Base-by-base conservation (phyloP, 2,113 vertebrate species). In the Australoheros scitulus region DNA sequence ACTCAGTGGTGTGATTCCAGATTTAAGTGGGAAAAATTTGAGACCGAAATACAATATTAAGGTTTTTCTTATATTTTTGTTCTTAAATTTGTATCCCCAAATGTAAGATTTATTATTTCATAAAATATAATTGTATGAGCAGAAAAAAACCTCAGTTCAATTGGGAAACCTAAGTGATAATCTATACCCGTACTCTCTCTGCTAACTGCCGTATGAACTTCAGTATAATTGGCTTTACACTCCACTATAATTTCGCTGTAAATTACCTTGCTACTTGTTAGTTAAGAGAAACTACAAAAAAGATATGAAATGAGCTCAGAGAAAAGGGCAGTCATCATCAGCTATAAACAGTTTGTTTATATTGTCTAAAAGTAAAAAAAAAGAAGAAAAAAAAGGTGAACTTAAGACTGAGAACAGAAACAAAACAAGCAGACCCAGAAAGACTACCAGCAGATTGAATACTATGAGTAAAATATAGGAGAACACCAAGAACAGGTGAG, bases 391-490 rank as follows among this genome's bases (percentile, higher is more conserved):
- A 18, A 18, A 43, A 43, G 24, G 36, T 65, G 63, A 43, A 43
- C 47, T 3, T 3, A 9, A 11, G 8, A 56, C 2, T 70, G 65
- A 32, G 47, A 52, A 52, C 43, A 55, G 43, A 18, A 22, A 18
- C 29, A 52, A 78, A 43, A 52, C 13, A 52, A 32, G 14, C 75
- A 47, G 75, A 20, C 75, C 2, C 36, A 77, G 43, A 22, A 50
- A 50, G 76, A 32, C 14, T 22, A 52, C 41, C 59, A 61, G 38
- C 2, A 20, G 58, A 47, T 29, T 77, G 57, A 11, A 50, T 61
- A 77, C 32, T 60, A 6, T 72, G 43, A 11, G 65, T 52, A 32
- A 68, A 68, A 70, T 68, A 68, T 68, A 68, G 50, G 65, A 70
- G 65, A 20, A 10, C 5, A 50, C 17, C 13, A 72, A 52, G 68